Conservation (phyloP, 2,888 invertebrate genomes). For the Halocaridina rubra region DNA sequence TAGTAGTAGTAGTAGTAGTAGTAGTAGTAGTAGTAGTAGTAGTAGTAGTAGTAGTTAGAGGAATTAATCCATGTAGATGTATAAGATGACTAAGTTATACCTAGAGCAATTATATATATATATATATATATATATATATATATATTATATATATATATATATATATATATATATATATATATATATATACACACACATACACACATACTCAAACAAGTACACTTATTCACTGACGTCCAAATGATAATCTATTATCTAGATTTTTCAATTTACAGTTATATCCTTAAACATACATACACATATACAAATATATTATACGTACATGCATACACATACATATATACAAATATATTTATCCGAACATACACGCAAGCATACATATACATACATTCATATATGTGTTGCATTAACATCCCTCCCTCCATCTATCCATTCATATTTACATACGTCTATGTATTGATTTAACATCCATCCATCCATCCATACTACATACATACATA, state of each 20-base stretch:
- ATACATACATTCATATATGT: too few species aligned
- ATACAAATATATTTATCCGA: neutral
- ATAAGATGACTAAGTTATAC: too few species aligned
- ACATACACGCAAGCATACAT: neutral
- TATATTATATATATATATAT: neutral
- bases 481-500: neutral
- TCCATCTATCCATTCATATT: neutral
- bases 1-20: neutral
- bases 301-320: neutral
- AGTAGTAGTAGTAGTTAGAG: too few species aligned
- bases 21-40: neutral
- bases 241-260: too few species aligned
- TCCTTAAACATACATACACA: neutral
- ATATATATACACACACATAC: neutral
- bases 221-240: too few species aligned
- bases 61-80: neutral
- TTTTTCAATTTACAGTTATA: too few species aligned
- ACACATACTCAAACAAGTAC: neutral
- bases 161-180: neutral
- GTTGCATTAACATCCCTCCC: neutral
- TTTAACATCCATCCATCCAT: neutral
- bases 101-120: neutral
- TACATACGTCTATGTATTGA: neutral
- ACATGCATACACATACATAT: neutral
- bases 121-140: neutral